Evolutionary conservation across 2,888 invertebrate species (phyloP).

Genomic region (Abscondita cerata): DNA sequence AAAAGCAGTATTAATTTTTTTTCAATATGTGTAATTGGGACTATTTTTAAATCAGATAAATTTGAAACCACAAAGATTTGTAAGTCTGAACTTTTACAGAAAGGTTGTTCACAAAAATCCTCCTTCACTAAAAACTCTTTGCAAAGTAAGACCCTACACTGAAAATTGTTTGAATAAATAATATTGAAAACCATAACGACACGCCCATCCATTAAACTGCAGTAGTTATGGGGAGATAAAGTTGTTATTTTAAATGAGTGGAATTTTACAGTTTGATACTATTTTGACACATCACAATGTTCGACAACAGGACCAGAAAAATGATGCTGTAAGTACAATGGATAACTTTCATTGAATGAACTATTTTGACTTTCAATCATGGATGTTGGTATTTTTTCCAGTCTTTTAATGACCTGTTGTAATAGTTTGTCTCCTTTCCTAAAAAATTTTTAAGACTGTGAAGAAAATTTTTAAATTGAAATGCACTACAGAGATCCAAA

Average conservation of each 20-base stretch:
- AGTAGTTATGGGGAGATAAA: neutral
- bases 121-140: neutral
- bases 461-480: constrained; percentile 9
- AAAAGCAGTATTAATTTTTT: too few relatives aligned
- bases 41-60: too few relatives aligned
- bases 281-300: neutral
- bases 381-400: neutral
- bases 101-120: too few relatives aligned
- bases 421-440: neutral
- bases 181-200: neutral
- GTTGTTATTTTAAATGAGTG: neutral
- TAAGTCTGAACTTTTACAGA: neutral
- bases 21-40: too few relatives aligned
- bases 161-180: neutral
- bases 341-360: too few relatives aligned
- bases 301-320: neutral
- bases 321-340: neutral
- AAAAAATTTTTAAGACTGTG: neutral
- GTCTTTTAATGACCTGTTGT: constrained; percentile 7
- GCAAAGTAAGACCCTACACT: neutral
- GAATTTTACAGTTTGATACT: neutral
- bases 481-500: neutral
- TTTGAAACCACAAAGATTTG: neutral
- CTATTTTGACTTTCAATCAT: neutral
- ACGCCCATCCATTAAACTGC: neutral